Base-by-base conservation (phyloP, 2,888 invertebrate species). In the Epistrophe grossulariae region DNA sequence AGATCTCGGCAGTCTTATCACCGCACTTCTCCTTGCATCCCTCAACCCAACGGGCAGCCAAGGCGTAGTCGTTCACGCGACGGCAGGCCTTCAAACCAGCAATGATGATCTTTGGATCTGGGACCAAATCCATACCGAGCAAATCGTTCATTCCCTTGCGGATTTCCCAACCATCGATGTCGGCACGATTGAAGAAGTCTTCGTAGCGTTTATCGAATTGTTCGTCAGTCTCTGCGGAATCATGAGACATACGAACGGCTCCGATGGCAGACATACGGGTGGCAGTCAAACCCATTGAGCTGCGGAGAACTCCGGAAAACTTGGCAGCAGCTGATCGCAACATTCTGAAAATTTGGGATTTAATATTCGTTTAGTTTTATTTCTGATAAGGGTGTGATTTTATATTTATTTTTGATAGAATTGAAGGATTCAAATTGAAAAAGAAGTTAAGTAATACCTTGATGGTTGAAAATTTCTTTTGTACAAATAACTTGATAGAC, bases 161-260 rank as follows among this genome's bases (percentile, higher is more conserved):
- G 90, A 98, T 94, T 94, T 98, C 98, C 99, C 99, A 99, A 72
- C 97, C 96, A 93, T 98, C 98, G 92, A 99, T 97, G 90, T 98
- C 97, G 84, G 95, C 94, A 84, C 97, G 95, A 92, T 95, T 97
- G 94, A 99, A 98, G 93, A 95, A 98, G 57, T 95, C 94, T 91
- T 96, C 96, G 92, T 96, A 98, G 93, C 95, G 95, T 90, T 94
- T 93, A 93, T 98, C 98, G 93, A 98, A 98, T 91, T 97, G 96
- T 91, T 97, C 97, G 88, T 97, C 97, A 50, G 96, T 95, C 93
- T 98, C 97, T 31, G 94, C 94, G 55, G 94, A 92, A 13, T 93
- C 94, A 89, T 95, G 94, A 17, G 92, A 88, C 87, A 83, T 87
- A 76, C 92, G 91, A 17, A 92, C 93, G 43, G 91, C 90, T 17